Evolutionary conservation across 2,888 invertebrate genomes (phyloP), one percentile per base, ranked within the genome.

Genomic region (Criorhina ranunculi): DNA sequence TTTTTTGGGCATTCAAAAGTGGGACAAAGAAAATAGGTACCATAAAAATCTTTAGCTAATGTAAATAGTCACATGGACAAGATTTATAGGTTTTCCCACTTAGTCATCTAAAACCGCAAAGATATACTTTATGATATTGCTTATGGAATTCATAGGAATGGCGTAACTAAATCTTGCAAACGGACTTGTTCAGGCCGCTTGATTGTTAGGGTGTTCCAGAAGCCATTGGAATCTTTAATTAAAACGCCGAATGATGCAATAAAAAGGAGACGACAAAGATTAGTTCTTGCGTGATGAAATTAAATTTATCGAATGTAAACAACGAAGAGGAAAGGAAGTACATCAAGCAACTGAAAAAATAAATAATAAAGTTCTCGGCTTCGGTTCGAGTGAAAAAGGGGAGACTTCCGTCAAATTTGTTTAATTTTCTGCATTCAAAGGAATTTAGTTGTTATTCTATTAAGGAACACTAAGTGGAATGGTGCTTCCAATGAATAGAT

Each of bases 91-190:
- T 49, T 49, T 64, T 35, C 40, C 15, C 49, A 4, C 8, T 76
- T 76, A 76, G 67, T 76, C 76, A 67, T 42, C 24, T n/a, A 1
- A 57, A 75, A 59, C 67, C 60, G 44, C 67, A 69, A 31, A 59
- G 19, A 19, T 5, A 40, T 8, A 29, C 37, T 51, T 24, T 46
- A 17, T 46, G 3, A 8, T 37, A 12, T 8, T 40, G n/a, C 5
- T 44, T 35, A 37, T 42, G 46, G 35, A 75, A 64, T 73, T 46
- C 15, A 1, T 17, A 6, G 5, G 40, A 51, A 60, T 42, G 7
- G 17, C 12, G 7, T 51, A 31, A n/a, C 33, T 42, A 12, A 12
- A 33, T 17, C n/a, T 4, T 35, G 11, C 46, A 17, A 5, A 5
- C 19, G n/a, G 17, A 0, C 33, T 6, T 5, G 37, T n/a, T n/a